Evolutionary conservation across 1,140 invertebrate genomes (phyloP).

Genomic region (Dendrolimus punctatus): DNA sequence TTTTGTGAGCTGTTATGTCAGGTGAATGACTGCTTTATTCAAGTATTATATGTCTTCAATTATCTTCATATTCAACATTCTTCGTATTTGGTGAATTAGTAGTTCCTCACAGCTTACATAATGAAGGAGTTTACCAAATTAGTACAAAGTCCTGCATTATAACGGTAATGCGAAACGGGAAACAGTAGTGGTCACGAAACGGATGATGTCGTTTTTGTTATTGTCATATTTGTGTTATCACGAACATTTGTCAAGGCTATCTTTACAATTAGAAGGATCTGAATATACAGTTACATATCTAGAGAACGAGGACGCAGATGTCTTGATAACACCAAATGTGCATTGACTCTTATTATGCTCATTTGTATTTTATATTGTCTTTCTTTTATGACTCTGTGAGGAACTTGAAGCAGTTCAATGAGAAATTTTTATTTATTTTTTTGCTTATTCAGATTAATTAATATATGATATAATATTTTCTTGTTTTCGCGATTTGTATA

Average conservation of each 20-base stretch:
- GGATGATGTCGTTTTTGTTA: slow-evolving; percentile 30
- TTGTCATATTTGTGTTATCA: slow-evolving; percentile 23
- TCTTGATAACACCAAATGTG: slow-evolving; percentile 4
- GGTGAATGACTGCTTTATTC: no score
- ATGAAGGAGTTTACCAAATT: slow-evolving; percentile 17
- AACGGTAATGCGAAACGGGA: slow-evolving; percentile 30
- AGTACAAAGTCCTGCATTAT: slow-evolving; percentile 23
- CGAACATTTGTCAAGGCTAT: slow-evolving; percentile 18
- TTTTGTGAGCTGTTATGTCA: no score
- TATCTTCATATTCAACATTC: background rate
- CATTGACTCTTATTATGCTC: background rate
- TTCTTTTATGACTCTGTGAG: no score
- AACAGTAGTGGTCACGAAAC: slow-evolving; percentile 27
- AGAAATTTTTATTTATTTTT: no score
- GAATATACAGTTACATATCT: slow-evolving; percentile 9
- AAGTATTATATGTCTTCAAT: no score
- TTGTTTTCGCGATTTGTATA: no score
- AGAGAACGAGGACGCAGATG: slow-evolving; percentile 18
- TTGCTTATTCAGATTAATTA: no score
- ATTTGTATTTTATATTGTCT: no score
- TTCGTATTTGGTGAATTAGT: slow-evolving; percentile 5
- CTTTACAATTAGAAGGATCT: slow-evolving; percentile 4
- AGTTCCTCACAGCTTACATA: slow-evolving; percentile 10
- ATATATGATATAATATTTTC: no score
- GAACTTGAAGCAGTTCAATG: no score